A percentile compares a stretch with the other conserved stretches of the same genome.
Evolutionary conservation across 2,797 vertebrate genomes (phyloP).

Genomic region (Sternarchorhynchus goeldii): DNA sequence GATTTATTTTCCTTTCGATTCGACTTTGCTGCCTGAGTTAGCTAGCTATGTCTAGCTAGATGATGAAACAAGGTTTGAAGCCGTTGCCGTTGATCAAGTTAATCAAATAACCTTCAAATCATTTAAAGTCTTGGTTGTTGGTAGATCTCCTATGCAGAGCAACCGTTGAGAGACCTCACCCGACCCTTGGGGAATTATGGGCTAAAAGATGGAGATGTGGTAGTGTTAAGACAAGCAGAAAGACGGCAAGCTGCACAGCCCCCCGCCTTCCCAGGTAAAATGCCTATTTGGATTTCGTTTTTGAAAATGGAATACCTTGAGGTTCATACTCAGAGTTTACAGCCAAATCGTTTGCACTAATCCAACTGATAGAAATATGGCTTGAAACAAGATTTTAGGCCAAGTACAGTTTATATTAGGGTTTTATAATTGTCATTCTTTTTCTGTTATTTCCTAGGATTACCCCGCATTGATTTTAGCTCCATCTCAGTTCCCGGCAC

Average conservation of each 20-base stretch:
- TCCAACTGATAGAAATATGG: too few relatives aligned
- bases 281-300: not conserved
- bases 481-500: conserved; percentile 93
- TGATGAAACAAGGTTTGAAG: not conserved
- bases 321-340: not conserved
- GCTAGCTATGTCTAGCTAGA: not conserved
- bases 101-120: conserved; percentile 30
- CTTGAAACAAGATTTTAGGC: not conserved
- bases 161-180: conserved; percentile 88
- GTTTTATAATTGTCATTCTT: not conserved
- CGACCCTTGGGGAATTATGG: conserved; percentile 92
- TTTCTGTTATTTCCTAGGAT: conserved; percentile 68
- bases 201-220: conserved; percentile 94
- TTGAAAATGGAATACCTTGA: too few relatives aligned
- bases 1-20: too few relatives aligned
- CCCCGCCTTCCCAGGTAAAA: conserved; percentile 73
- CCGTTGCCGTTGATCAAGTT: conserved; percentile 41
- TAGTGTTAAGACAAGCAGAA: conserved; percentile 90
- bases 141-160: conserved; percentile 90
- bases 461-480: conserved; percentile 96
- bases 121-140: not conserved
- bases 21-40: not conserved
- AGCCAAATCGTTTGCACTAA: not conserved
- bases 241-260: conserved; percentile 76
- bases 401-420: not conserved